Conservation (phyloP, 2,113 vertebrate genomes). For the Hystrix cristata region DNA sequence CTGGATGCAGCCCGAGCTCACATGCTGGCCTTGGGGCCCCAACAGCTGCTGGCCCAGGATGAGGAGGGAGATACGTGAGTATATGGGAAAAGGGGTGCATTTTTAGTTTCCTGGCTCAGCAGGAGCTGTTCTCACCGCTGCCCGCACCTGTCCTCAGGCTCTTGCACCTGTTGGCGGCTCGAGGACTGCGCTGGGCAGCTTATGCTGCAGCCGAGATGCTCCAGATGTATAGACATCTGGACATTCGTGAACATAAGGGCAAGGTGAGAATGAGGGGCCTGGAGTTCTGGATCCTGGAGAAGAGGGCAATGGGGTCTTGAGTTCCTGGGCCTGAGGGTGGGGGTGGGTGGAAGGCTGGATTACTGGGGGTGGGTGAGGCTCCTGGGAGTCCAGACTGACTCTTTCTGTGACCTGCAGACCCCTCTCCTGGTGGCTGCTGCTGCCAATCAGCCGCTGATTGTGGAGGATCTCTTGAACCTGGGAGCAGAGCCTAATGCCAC, state of each 20-base stretch:
- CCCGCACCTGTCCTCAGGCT: constrained; percentile 85
- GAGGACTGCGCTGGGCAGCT: constrained; percentile 91
- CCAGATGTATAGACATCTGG: constrained; percentile 87
- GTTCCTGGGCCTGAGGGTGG: neutral
- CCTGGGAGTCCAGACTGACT: neutral
- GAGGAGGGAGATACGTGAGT: constrained; percentile 95
- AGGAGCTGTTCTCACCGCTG: neutral
- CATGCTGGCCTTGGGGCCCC: constrained; percentile 89
- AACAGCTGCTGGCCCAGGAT: constrained; percentile 90
- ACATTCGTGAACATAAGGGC: constrained; percentile 94
- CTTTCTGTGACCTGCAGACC: constrained; percentile 86
- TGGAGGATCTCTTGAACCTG: constrained; percentile 91
- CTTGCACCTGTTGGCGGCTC: constrained; percentile 94
- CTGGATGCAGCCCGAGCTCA: constrained; percentile 88
- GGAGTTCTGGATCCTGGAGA: no score
- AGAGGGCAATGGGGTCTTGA: neutral
- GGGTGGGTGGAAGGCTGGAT: neutral
- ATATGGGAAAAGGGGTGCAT: fast-evolving
- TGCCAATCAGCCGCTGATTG: constrained; percentile 93
- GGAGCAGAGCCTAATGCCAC: constrained; percentile 92
- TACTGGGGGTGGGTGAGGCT: neutral
- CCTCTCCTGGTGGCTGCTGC: constrained; percentile 94
- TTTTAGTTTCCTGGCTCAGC: neutral
- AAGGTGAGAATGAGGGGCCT: constrained; percentile 87
- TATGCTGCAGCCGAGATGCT: constrained; percentile 92